Percentiles rank a stretch among this genome's conserved stretches.
Evolutionary conservation across 2,113 vertebrate species (phyloP).

Genomic region (Nanorana parkeri): DNA sequence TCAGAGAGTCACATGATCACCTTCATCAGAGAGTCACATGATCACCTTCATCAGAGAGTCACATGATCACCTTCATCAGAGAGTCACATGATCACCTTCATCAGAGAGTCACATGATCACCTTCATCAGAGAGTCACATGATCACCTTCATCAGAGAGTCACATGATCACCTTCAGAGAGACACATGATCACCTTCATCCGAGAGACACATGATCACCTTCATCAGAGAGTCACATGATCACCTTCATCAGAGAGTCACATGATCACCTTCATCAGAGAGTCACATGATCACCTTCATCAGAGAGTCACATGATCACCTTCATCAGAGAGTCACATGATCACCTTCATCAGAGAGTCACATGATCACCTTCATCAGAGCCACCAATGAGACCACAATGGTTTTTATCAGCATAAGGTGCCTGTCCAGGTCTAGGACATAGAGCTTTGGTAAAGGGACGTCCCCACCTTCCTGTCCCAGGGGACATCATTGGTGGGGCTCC

Average conservation of each 20-base stretch:
- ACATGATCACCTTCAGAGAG: no score
- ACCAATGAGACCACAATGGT: background rate
- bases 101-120: background rate
- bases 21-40: background rate
- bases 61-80: background rate
- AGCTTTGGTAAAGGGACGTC: no score
- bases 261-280: background rate
- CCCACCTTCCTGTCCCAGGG: no score
- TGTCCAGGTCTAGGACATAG: no score
- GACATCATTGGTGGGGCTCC: no score
- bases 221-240: background rate
- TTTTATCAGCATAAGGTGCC: no score
- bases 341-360: background rate
- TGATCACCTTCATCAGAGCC: background rate
- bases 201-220: background rate
- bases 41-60: background rate
- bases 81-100: background rate
- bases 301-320: background rate
- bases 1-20: background rate
- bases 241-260: background rate
- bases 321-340: background rate
- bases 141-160: background rate
- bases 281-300: background rate
- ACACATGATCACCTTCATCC: background rate
- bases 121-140: background rate